Evolutionary conservation across 2,888 invertebrate species (phyloP), one percentile per base, ranked within the genome.

Genomic region (Aporophyla lueneburgensis): DNA sequence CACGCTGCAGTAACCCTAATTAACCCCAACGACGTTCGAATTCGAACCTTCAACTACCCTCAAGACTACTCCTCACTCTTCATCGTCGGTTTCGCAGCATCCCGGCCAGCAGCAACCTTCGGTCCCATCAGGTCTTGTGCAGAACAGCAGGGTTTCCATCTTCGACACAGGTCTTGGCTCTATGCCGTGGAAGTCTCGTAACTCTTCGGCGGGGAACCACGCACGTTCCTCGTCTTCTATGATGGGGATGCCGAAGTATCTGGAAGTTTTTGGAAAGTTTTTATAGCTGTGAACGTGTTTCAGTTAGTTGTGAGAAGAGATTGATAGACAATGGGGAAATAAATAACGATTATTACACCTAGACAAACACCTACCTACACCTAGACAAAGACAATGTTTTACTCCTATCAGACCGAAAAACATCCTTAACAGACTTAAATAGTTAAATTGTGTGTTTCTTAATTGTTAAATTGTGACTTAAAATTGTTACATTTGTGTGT

Each of bases 161-260:
- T 97, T 95, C 0, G 98, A 98, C 0, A 98, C 98, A 0, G 96
- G 92, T 16, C 96, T 90, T 0, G 98, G 98, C 89, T 98, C 98
- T 85, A 99, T 98, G 76, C 98, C 98, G 91, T 99, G 98, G 93
- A 98, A 99, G 92, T 99, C 99, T 85, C 98, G 98, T 1, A 99
- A 97, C 90, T 99, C 99, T 51, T 98, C 98, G 0, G 98, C 98
- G 0, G 99, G 99, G 93, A 99, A 99, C 99, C 99, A 99, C 9
- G 99, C 98, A 85, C 99, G 98, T 91, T 99, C 99, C 78, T 98
- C 98, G 90, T 99, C 99, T 70, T 98, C 98, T 82, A 99, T 98
- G 71, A 99, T 97, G 40, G 98, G 97, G 82, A 98, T 97, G 76
- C 98, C 98, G 89, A 98, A 98, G 86, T 98, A 97, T 96, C 99